Base-by-base conservation (phyloP, 2,797 vertebrate species). In the Sphaeramia orbicularis region DNA sequence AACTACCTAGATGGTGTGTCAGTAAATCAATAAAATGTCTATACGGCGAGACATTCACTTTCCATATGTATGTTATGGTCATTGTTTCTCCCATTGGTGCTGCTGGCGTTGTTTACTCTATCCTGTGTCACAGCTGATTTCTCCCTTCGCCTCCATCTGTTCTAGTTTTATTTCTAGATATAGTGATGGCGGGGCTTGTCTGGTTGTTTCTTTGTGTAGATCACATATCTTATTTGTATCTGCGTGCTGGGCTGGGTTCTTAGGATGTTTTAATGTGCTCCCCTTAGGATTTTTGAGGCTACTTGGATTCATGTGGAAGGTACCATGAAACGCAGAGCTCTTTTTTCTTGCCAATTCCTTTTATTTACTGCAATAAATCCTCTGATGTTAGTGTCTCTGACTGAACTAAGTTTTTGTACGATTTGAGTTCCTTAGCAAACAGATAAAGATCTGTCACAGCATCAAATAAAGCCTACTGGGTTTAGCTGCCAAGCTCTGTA, bases 361-460 rank as follows among this genome's bases (percentile, higher is more conserved):
- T 83, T 77, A 76, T 88, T 85, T 89, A 67, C 80, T 73, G 51
- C 4, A 13, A 65, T 83, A 84, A 76, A 86, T 90, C 64, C 62
- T 83, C 75, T 80, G 69, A 81, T 84, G 76, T 79, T 73, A 86
- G 65, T 68, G 78, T 83, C 59, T 86, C 74, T 76, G 77, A 83
- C 88, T 81, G 71, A 81, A 82, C 79, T 83, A 89, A 86, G 84
- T 92, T 92, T 86, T 83, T 80, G 77, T 86, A 76, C 84, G 83
- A 74, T 86, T 85, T 65, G 62, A 76, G 80, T 86, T 89, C 80
- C 77, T 82, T 70, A 73, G 79, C 78, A 87, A 82, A 89, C 65
- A 86, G 81, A 83, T 80, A 78, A 67, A 85, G 75, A 86, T 87
- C 72, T 90, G 84, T 91, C 86, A 78, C 79, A 85, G 78, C 88